Conservation (phyloP, 2,797 vertebrate species). For the Nyctibius grandis region DNA sequence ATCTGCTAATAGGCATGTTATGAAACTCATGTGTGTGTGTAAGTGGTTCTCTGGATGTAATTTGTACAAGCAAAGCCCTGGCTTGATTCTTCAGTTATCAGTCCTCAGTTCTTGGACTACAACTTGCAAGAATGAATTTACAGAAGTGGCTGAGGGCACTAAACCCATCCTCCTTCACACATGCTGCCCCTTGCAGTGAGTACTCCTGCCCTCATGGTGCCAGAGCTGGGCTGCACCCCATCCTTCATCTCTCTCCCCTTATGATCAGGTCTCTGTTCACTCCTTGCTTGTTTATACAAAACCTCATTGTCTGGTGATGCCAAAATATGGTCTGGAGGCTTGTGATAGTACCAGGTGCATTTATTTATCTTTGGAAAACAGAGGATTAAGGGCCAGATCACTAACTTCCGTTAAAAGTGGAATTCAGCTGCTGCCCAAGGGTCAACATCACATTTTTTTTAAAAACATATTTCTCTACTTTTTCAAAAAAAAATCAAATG, state of each 20-base stretch:
- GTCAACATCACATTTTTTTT: not conserved
- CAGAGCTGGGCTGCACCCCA: not conserved
- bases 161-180: not conserved
- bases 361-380: not conserved
- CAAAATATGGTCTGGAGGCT: not conserved
- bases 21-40: slow-evolving; percentile 19
- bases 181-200: not conserved
- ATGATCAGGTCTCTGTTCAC: not conserved
- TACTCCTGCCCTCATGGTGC: not conserved
- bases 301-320: not conserved
- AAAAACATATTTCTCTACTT: not conserved
- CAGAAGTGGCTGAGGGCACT: not conserved
- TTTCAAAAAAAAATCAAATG: not conserved
- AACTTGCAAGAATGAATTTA: not conserved
- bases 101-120: not conserved
- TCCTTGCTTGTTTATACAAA: not conserved
- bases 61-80: slow-evolving; percentile 16
- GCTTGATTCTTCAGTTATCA: not conserved
- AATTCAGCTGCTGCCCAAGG: not conserved
- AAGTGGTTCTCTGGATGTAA: not conserved
- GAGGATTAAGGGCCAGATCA: not conserved
- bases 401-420: not conserved
- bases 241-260: fast-evolving
- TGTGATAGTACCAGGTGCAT: not conserved
- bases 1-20: slow-evolving; percentile 17